Base-by-base conservation (phyloP, 2,888 invertebrate species). In the Trachelus iudaicus region DNA sequence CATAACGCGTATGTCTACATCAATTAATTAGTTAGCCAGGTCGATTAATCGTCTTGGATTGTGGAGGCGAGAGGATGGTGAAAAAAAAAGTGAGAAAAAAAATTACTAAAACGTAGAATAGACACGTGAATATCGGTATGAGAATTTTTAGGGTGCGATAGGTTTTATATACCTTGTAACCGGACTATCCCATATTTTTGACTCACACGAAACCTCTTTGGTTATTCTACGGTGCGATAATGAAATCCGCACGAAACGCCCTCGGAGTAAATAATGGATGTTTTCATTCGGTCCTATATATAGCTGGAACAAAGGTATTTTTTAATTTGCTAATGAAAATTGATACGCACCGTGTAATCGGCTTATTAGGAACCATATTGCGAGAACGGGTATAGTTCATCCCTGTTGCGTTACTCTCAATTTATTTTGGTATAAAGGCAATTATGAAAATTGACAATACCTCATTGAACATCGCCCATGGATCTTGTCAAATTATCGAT, bases 241-340 rank as follows among this genome's bases (percentile, higher is more conserved):
- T 73, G 30, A 40, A 77, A 77, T 76, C 56, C 69, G 34, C 73
- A 69, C 73, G 73, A 76, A 76, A 56, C 35, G 56, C 33, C 71
- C 71, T 34, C 13, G 56, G 15, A 15, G 34, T 34, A 56, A 73
- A 56, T 77, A 68, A 34, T 73, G 73, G 40, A 77, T 73, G 56
- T 73, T 73, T 15, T 56, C 76, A 34, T 40, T 23, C 34, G 68
- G 71, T 23, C 23, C 56, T 56, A 56, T 56, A 56, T 56, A 56
- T 56, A 56, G 9, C 56, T 56, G 34, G 31, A 15, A 73, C 73
- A 73, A 77, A 56, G 56, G 76, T 73, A 34, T 12, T 40, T 77
- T 77, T 77, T 56, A 77, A 77, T 77, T 73, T n/a, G 73, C 76
- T 73, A 77, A 73, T 77, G 73, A 77, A 68, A 77, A 77, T 77